These are phyloP conservation scores for Agrotis clavis DNA, from an alignment of 2,888 invertebrate species.

Conservation along the genomic window DNA sequence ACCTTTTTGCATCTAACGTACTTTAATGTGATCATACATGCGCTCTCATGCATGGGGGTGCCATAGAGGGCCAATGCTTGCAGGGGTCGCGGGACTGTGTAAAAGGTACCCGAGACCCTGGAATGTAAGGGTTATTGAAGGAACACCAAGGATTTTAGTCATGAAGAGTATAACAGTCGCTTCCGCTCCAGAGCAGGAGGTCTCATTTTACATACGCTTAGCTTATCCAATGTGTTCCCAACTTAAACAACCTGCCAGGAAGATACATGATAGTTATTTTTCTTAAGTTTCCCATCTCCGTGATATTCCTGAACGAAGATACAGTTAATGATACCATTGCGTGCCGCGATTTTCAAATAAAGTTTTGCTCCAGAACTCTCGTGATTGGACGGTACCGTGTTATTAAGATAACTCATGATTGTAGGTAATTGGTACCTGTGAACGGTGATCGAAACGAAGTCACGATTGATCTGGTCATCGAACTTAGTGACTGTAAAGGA, in stretches of 20 bases:
- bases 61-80: too few relatives aligned
- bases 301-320: conserved; percentile 14
- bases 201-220: not conserved
- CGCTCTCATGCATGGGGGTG: too few relatives aligned
- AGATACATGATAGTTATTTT: conserved; percentile 12
- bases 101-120: too few relatives aligned
- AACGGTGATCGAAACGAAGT: conserved; percentile 45
- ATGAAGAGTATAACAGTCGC: too few relatives aligned
- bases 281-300: conserved; percentile 6
- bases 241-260: conserved; percentile 10
- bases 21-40: not conserved
- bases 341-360: conserved; percentile 48
- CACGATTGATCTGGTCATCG: conserved; percentile 60
- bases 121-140: too few relatives aligned
- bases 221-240: not conserved
- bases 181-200: too few relatives aligned
- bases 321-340: conserved; percentile 48
- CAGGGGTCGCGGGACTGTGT: too few relatives aligned
- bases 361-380: conserved; percentile 41
- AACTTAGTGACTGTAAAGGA: conserved; percentile 34
- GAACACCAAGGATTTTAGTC: too few relatives aligned
- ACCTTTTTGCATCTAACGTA: not conserved
- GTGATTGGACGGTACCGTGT: conserved; percentile 43
- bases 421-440: conserved; percentile 48
- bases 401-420: conserved; percentile 59